Percentiles rank a stretch among this genome's conserved stretches.
Conservation (phyloP, 2,888 invertebrate genomes). For the Zele albiditarsus region DNA sequence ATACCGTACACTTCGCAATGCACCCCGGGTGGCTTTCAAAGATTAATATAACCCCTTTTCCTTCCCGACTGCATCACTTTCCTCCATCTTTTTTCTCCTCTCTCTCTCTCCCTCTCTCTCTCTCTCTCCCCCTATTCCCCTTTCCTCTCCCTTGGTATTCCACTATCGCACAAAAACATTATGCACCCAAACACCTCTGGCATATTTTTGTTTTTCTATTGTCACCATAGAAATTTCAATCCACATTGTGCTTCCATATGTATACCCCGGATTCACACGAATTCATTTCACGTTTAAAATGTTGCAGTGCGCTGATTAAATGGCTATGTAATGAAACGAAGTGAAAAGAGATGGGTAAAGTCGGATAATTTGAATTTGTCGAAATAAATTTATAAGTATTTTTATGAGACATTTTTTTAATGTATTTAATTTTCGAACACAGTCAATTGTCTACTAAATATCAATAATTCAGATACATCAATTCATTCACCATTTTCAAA, state of each 20-base stretch:
- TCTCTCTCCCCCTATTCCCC: background rate
- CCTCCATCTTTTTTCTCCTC: background rate
- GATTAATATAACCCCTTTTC: slow-evolving; percentile 9
- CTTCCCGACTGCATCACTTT: background rate
- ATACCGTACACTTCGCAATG: slow-evolving; percentile 14
- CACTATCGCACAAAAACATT: background rate
- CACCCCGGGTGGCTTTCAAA: slow-evolving; percentile 10
- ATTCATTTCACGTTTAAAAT: background rate
- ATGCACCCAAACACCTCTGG: background rate
- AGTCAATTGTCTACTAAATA: too few relatives aligned
- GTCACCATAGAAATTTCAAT: background rate
- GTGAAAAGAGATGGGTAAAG: background rate
- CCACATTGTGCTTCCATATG: background rate
- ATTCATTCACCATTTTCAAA: too few relatives aligned
- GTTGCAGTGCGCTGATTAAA: background rate
- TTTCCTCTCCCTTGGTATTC: background rate
- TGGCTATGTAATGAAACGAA: background rate
- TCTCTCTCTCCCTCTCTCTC: background rate
- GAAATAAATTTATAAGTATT: too few relatives aligned
- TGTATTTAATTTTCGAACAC: too few relatives aligned
- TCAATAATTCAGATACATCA: too few relatives aligned
- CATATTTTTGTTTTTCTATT: background rate
- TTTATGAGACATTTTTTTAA: too few relatives aligned
- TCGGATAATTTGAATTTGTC: too few relatives aligned
- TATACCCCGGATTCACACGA: background rate